phyloP scores from a whole-genome alignment of 1,140 invertebrate genomes.

The Aleiodes sp. region DNA sequence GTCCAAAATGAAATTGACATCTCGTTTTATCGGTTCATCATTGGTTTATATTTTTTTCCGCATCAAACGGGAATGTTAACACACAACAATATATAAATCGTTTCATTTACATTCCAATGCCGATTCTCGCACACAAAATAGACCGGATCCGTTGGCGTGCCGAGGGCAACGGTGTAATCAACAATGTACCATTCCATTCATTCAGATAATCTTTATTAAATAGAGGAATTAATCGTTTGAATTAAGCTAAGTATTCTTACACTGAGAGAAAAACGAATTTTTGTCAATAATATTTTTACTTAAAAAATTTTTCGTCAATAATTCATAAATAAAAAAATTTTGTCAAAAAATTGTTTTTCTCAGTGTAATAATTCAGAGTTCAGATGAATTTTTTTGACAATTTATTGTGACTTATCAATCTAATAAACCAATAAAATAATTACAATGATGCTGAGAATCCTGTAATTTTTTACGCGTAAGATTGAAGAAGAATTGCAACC shows the following conservation, averaged over 20 bases:
- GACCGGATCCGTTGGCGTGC: background rate
- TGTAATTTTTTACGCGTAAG: too few relatives aligned
- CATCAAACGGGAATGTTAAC: background rate
- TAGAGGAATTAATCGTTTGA: background rate
- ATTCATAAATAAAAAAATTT: too few relatives aligned
- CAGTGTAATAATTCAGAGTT: too few relatives aligned
- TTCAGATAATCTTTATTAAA: background rate
- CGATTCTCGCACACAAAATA: conserved; percentile 4
- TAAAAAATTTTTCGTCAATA: too few relatives aligned
- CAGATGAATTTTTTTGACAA: too few relatives aligned
- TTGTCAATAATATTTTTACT: background rate
- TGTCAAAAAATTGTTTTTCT: too few relatives aligned
- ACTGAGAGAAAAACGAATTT: too few relatives aligned
- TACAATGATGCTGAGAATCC: background rate
- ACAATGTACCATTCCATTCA: background rate
- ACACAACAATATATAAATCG: background rate
- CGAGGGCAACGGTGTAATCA: background rate
- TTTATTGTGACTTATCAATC: background rate
- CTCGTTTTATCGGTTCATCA: too few relatives aligned
- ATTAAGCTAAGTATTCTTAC: too few relatives aligned
- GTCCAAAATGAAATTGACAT: too few relatives aligned
- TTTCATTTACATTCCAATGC: background rate
- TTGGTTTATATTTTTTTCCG: too few relatives aligned
- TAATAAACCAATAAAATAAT: background rate
- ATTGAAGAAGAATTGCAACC: background rate